Percentiles rank a stretch among this genome's conserved stretches.
Conservation (phyloP, 1,140 invertebrate genomes). For the Pygmarrhopalites habei region DNA sequence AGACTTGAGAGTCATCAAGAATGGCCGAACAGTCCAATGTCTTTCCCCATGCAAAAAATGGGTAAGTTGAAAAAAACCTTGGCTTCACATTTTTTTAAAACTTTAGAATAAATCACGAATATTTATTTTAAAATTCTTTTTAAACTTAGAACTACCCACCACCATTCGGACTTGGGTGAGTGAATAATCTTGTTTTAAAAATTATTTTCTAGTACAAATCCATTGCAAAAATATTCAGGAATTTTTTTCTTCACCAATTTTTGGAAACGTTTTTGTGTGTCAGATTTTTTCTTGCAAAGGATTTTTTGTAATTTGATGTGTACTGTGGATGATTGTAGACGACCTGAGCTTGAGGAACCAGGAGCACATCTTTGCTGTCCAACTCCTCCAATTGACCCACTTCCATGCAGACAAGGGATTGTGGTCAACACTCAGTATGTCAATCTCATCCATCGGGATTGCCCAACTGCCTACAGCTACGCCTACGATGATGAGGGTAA, state of each 20-base stretch:
- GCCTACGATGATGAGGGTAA: constrained; percentile 36
- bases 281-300: too few species aligned
- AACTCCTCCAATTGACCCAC: constrained; percentile 30
- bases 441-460: constrained; percentile 23
- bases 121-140: too few species aligned
- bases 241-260: too few species aligned
- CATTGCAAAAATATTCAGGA: too few species aligned
- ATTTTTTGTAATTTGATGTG: too few species aligned
- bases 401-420: constrained; percentile 15
- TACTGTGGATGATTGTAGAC: too few species aligned
- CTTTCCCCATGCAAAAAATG: constrained; percentile 36
- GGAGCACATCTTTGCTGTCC: constrained; percentile 31
- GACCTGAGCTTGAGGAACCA: constrained; percentile 6
- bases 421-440: constrained; percentile 31
- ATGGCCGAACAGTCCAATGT: constrained; percentile 24
- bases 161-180: constrained; percentile 19
- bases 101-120: too few species aligned
- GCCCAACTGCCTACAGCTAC: constrained; percentile 35
- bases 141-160: constrained; percentile 36
- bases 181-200: too few species aligned
- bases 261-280: too few species aligned
- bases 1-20: constrained; percentile 30
- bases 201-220: too few species aligned
- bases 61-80: too few species aligned
- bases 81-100: too few species aligned